Percentiles rank a stretch among this genome's conserved stretches.
These are phyloP conservation scores for Parnassius apollo DNA, from an alignment of 2,888 invertebrate genomes.

Conservation along the genomic window DNA sequence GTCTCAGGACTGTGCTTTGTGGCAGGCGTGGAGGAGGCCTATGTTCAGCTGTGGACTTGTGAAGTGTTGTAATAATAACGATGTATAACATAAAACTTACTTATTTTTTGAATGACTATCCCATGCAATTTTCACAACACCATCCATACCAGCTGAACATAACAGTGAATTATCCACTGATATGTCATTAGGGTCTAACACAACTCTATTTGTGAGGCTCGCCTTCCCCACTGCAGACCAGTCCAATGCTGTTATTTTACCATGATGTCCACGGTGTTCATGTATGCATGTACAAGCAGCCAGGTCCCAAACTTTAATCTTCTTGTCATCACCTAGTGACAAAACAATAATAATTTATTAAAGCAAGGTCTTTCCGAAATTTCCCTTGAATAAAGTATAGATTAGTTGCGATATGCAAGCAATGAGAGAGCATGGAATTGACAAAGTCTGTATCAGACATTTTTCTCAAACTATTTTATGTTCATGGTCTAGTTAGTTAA, in stretches of 20 bases:
- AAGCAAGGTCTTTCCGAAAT: too few species aligned
- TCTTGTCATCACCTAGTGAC: slow-evolving; percentile 83
- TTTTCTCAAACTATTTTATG: too few species aligned
- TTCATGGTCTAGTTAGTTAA: too few species aligned
- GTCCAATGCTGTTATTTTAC: slow-evolving; percentile 81
- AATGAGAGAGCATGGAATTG: too few species aligned
- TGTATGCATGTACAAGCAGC: slow-evolving; percentile 82
- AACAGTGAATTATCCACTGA: slow-evolving; percentile 70
- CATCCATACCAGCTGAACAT: slow-evolving; percentile 85
- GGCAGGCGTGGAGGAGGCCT: too few species aligned
- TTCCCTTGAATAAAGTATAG: too few species aligned
- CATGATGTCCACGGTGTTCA: slow-evolving; percentile 84
- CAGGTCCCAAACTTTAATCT: slow-evolving; percentile 87
- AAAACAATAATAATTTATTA: too few species aligned
- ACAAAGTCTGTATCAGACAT: too few species aligned
- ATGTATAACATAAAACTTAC: slow-evolving; percentile 42
- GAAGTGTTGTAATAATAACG: too few species aligned
- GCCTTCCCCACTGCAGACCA: slow-evolving; percentile 79
- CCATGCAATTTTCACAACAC: slow-evolving; percentile 84
- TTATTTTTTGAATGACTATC: slow-evolving; percentile 74
- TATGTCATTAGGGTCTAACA: slow-evolving; percentile 50
- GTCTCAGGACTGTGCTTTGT: too few species aligned
- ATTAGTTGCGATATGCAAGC: too few species aligned
- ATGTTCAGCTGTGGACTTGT: too few species aligned
- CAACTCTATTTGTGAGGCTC: slow-evolving; percentile 56